These are phyloP conservation scores for Halyomorpha halys DNA, from an alignment of 1,140 invertebrate species.

Conservation along the genomic window DNA sequence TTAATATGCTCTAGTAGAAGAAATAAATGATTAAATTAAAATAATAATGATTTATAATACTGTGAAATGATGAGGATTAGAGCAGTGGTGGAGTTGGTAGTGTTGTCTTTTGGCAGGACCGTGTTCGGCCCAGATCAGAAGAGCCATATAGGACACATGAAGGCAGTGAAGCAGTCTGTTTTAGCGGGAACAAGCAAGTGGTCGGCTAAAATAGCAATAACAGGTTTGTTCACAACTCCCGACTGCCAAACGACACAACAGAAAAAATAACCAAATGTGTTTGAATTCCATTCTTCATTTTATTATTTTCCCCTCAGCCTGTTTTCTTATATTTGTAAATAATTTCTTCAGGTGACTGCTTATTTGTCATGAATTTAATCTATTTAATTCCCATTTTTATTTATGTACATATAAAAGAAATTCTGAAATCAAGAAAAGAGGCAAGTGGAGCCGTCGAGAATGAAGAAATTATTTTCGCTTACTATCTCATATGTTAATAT, in stretches of 20 bases:
- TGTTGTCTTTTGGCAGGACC: slow-evolving; percentile 50
- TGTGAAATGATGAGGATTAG: neutral
- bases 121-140: slow-evolving; percentile 93
- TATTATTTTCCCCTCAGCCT: slow-evolving; percentile 21
- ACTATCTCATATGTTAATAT: slow-evolving; percentile 7
- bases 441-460: neutral
- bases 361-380: too few relatives aligned
- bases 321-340: slow-evolving; percentile 23
- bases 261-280: neutral
- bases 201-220: slow-evolving; percentile 99
- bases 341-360: slow-evolving; percentile 11
- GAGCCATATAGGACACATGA: slow-evolving; percentile 91
- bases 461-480: slow-evolving; percentile 11
- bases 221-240: slow-evolving; percentile 66
- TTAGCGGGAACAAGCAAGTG: slow-evolving; percentile 99
- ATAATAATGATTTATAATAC: too few relatives aligned
- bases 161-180: slow-evolving; percentile 94
- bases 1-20: too few relatives aligned
- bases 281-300: slow-evolving; percentile 20
- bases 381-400: too few relatives aligned
- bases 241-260: slow-evolving; percentile 16
- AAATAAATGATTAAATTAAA: too few relatives aligned
- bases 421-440: neutral
- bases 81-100: slow-evolving; percentile 20
- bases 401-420: neutral